Base-by-base conservation (phyloP, 2,797 vertebrate genomes). In the Leptatherina wallacei region DNA sequence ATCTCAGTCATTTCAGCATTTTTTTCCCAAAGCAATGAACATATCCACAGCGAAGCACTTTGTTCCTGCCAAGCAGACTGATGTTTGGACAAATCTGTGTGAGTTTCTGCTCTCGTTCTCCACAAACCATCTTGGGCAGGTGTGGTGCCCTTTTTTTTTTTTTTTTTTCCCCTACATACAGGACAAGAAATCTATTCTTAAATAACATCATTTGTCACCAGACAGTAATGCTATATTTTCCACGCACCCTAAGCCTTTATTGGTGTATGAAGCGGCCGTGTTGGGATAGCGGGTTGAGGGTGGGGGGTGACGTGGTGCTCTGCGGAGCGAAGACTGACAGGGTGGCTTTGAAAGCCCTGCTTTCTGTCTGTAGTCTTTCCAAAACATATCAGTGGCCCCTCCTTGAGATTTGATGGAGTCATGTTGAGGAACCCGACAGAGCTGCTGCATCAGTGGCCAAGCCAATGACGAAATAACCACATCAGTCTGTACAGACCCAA, bases 281-380 rank as follows among this genome's bases (percentile, higher is more conserved):
- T 84, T 61, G 42, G 85, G 78, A 79, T 69, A 58, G 59, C 3
- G 76, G 78, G 40, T 33, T 52, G 51, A 42, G 61, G 76, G 78
- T 36, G 24, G 24, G 24, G 77, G 69, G 78, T 56, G 69, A 69
- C 52, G 75, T 81, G 79, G 77, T 79, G 75, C 63, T 69, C 54
- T 78, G 83, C 33, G 81, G 85, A 88, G 75, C 30, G 81, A 75
- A 87, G 90, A 89, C 68, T 88, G 91, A 93, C 90, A 91, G 84
- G 70, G 81, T 56, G 76, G 84, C 90, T 91, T 91, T 86, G 82
- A 91, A 90, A 86, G 69, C 86, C 76, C 71, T 57, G 82, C 83
- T 80, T 90, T 92, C 75, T 83, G 87, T 92, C 72, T 91, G 87
- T 91, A 91, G 85, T 89, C 84, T 66, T 84, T 93, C 90, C 91